Evolutionary conservation across 2,888 invertebrate species (phyloP).

Genomic region (Mimas tiliae): DNA sequence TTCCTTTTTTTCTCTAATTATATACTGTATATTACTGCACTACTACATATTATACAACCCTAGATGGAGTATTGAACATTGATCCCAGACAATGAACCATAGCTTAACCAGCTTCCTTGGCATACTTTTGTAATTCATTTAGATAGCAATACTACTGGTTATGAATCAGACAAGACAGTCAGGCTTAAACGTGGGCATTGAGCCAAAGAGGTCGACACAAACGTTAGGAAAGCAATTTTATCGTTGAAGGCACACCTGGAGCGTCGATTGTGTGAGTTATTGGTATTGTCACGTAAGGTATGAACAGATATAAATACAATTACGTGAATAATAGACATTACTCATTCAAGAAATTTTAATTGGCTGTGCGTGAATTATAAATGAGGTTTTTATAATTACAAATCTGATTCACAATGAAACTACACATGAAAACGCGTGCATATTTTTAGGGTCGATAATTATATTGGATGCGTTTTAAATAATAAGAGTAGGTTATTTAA

Average conservation of each 20-base stretch:
- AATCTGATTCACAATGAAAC: background rate
- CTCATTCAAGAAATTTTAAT: background rate
- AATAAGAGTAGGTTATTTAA: background rate
- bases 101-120: conserved; percentile 3
- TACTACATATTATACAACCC: background rate
- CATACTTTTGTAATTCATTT: conserved; percentile 18
- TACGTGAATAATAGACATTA: background rate
- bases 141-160: conserved; percentile 12
- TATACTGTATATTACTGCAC: too few relatives aligned
- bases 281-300: background rate
- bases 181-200: conserved; percentile 11
- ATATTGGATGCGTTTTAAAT: background rate
- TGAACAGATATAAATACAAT: background rate
- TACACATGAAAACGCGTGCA: background rate
- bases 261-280: conserved; percentile 6
- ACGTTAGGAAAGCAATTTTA: conserved; percentile 19
- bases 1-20: background rate
- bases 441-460: conserved; percentile 1
- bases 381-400: background rate
- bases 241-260: conserved; percentile 21
- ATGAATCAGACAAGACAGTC: conserved; percentile 5
- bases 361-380: background rate
- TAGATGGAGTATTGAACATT: background rate
- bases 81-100: conserved; percentile 6
- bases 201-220: conserved; percentile 12